phyloP scores from a whole-genome alignment of 2,888 invertebrate genomes.

The Drosophila aldrichi region DNA sequence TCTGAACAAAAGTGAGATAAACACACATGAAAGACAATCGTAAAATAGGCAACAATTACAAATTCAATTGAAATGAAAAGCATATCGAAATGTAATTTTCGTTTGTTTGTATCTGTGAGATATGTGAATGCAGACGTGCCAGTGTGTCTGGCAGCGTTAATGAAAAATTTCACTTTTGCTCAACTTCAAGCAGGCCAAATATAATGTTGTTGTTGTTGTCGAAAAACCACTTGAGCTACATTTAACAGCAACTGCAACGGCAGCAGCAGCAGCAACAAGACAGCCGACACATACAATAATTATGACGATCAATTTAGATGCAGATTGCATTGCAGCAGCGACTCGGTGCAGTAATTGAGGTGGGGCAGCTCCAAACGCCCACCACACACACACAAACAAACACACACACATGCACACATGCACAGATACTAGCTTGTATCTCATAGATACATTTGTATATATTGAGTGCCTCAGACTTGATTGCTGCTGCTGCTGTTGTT shows the following conservation, averaged over 20 bases:
- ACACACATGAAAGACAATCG: conserved; percentile 69
- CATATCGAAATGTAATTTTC: conserved; percentile 60
- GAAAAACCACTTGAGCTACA: no score
- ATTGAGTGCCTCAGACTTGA: conserved; percentile 62
- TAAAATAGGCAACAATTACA: conserved; percentile 70
- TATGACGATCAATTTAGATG: conserved; percentile 81
- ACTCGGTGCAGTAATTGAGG: conserved; percentile 68
- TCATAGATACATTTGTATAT: conserved; percentile 37
- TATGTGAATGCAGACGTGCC: conserved; percentile 56
- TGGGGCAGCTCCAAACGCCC: conserved; percentile 69
- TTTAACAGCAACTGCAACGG: conserved; percentile 23
- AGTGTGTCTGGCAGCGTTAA: conserved; percentile 74
- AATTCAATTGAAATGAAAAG: conserved; percentile 75
- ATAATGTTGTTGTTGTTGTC: conserved; percentile 13
- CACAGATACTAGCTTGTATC: conserved; percentile 12
- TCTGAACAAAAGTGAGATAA: conserved; percentile 54
- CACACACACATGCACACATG: conserved; percentile 3
- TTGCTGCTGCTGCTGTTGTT: conserved; percentile 37
- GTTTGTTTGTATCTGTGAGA: conserved; percentile 39
- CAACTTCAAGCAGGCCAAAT: conserved; percentile 45
- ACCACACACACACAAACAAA: conserved; percentile 47
- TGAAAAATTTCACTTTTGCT: conserved; percentile 79
- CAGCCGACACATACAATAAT: conserved; percentile 77
- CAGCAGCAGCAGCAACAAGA: conserved; percentile 41
- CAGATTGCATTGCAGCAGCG: conserved; percentile 69